These are phyloP conservation scores for Strix occidentalis DNA, from an alignment of 2,797 vertebrate species.

Conservation along the genomic window DNA sequence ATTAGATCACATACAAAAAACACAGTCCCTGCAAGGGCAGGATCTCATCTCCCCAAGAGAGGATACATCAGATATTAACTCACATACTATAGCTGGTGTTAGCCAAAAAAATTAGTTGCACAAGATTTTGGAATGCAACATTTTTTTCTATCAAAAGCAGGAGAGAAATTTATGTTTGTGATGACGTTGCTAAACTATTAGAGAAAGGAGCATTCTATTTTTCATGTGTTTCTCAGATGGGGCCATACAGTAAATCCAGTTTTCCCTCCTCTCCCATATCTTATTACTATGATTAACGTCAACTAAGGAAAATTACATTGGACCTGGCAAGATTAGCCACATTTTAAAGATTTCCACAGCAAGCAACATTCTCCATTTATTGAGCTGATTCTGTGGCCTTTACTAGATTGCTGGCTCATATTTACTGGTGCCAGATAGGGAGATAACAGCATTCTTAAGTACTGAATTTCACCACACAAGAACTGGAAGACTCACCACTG, in stretches of 20 bases:
- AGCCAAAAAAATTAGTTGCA: conserved; percentile 59
- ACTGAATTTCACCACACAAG: conserved; percentile 12
- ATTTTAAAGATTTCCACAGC: conserved; percentile 55
- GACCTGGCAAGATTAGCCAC: conserved; percentile 40
- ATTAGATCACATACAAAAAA: conserved; percentile 5
- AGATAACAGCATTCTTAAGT: conserved; percentile 47
- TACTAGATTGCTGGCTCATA: background rate
- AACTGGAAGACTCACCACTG: background rate
- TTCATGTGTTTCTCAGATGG: conserved; percentile 10
- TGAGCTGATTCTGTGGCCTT: background rate
- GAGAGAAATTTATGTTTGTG: conserved; percentile 44
- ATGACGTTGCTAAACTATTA: conserved; percentile 28
- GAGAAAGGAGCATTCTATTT: conserved; percentile 21
- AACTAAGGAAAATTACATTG: background rate
- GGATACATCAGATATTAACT: conserved; percentile 49
- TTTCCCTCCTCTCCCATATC: conserved; percentile 39
- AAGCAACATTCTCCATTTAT: conserved; percentile 47
- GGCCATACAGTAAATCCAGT: conserved; percentile 61
- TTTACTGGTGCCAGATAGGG: conserved; percentile 11
- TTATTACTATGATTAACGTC: conserved; percentile 54
- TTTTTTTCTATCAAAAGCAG: conserved; percentile 39
- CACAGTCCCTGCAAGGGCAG: conserved; percentile 5
- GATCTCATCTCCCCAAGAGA: conserved; percentile 51
- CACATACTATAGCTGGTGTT: conserved; percentile 1
- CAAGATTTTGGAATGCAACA: conserved; percentile 56